These are phyloP conservation scores for Drosophila nigritarsus DNA, from an alignment of 2,888 invertebrate genomes.

Conservation along the genomic window DNA sequence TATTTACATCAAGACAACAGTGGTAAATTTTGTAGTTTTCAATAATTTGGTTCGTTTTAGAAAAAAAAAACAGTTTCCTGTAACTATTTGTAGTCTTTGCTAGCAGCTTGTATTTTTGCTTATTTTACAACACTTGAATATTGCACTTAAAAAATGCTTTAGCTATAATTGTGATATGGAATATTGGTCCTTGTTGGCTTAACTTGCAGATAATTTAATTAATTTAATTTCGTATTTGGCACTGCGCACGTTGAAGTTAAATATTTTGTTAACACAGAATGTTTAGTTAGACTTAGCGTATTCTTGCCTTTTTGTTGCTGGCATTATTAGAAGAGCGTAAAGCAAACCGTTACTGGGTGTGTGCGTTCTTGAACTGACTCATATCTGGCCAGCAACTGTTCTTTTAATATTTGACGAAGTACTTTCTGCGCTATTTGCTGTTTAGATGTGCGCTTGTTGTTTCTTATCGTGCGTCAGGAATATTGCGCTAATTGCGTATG, in stretches of 20 bases:
- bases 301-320: conserved; percentile 49
- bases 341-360: not conserved
- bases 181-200: not conserved
- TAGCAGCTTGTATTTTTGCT: not conserved
- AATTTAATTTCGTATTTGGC: not conserved
- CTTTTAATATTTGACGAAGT: conserved; percentile 15
- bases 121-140: not conserved
- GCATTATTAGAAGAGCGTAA: conserved; percentile 32
- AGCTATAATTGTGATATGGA: not conserved
- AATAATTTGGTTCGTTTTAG: not conserved
- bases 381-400: conserved; percentile 13
- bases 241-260: not conserved
- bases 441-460: conserved; percentile 36
- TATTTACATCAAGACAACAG: not conserved
- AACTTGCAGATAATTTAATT: not conserved
- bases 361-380: conserved; percentile 27
- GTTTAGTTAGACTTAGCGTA: not conserved
- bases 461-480: conserved; percentile 40
- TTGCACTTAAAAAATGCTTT: not conserved
- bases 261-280: no score
- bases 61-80: not conserved
- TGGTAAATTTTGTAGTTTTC: not conserved
- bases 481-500: conserved; percentile 26
- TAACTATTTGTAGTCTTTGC: not conserved
- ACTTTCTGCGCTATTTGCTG: conserved; percentile 39